These are phyloP conservation scores for Picathartes gymnocephalus DNA, from an alignment of 2,113 vertebrate species.

Conservation along the genomic window DNA sequence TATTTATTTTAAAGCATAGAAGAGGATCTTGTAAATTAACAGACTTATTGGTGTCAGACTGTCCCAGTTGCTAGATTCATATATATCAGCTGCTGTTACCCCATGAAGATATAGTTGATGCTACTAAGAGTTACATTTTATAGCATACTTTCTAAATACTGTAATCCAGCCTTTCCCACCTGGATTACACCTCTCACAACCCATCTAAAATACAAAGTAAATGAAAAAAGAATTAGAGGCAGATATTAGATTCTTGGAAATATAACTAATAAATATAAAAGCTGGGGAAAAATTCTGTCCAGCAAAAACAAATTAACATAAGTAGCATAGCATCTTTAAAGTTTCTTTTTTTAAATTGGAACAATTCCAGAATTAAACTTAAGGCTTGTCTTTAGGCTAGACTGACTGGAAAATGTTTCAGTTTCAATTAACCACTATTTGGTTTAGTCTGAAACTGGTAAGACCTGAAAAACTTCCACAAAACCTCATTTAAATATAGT, in stretches of 20 bases:
- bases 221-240: background rate
- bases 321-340: background rate
- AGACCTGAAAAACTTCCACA: conserved; percentile 40
- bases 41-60: background rate
- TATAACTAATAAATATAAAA: conserved; percentile 30
- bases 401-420: conserved; percentile 28
- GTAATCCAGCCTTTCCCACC: background rate
- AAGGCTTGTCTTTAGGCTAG: conserved; percentile 13
- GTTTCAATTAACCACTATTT: conserved; percentile 30
- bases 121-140: background rate
- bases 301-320: background rate
- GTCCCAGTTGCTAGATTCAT: background rate
- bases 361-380: background rate
- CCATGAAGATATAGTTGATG: background rate
- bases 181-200: background rate
- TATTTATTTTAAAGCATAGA: background rate
- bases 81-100: background rate
- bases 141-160: background rate
- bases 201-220: background rate
- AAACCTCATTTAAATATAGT: conserved; percentile 59
- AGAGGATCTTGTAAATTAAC: background rate
- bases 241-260: background rate
- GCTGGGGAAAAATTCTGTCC: conserved; percentile 12
- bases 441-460: conserved; percentile 47
- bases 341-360: background rate